These are phyloP conservation scores for Dinothrombium tinctorium DNA, from an alignment of 1,140 invertebrate genomes.

Conservation along the genomic window DNA sequence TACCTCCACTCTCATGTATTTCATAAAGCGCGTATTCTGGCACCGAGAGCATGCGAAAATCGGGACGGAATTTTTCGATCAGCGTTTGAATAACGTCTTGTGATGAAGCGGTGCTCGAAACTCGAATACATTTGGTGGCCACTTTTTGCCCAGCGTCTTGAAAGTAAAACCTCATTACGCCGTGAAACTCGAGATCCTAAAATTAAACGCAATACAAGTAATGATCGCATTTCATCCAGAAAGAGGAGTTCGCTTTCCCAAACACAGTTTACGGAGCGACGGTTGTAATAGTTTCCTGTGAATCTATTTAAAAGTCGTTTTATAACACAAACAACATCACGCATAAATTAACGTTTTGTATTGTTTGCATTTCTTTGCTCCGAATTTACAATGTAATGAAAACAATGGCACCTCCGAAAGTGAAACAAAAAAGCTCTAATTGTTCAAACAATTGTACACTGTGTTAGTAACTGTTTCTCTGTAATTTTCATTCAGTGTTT, in stretches of 20 bases:
- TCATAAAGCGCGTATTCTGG: conserved; percentile 91
- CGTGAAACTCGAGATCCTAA: conserved; percentile 77
- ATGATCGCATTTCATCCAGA: not conserved
- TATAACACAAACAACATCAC: not conserved
- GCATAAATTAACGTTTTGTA: too few relatives aligned
- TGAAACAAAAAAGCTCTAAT: too few relatives aligned
- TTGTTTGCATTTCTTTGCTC: too few relatives aligned
- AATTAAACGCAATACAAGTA: not conserved
- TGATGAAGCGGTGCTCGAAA: conserved; percentile 80
- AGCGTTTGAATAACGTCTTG: conserved; percentile 83
- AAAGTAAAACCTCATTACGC: conserved; percentile 95
- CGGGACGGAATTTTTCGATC: conserved; percentile 96
- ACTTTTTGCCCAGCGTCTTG: conserved; percentile 92
- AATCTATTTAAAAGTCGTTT: not conserved
- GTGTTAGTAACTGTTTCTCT: too few relatives aligned
- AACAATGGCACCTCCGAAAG: too few relatives aligned
- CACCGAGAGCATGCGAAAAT: conserved; percentile 91
- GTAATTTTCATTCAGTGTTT: too few relatives aligned
- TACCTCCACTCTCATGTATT: conserved; percentile 83
- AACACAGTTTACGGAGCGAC: not conserved
- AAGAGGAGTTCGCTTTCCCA: not conserved
- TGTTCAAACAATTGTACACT: too few relatives aligned
- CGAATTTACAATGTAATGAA: too few relatives aligned
- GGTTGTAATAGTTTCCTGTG: not conserved
- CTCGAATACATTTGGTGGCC: conserved; percentile 95